A percentile compares a stretch with the other conserved stretches of the same genome.
Conservation (phyloP, 2,113 vertebrate genomes). For the Siphamia tubifer region DNA sequence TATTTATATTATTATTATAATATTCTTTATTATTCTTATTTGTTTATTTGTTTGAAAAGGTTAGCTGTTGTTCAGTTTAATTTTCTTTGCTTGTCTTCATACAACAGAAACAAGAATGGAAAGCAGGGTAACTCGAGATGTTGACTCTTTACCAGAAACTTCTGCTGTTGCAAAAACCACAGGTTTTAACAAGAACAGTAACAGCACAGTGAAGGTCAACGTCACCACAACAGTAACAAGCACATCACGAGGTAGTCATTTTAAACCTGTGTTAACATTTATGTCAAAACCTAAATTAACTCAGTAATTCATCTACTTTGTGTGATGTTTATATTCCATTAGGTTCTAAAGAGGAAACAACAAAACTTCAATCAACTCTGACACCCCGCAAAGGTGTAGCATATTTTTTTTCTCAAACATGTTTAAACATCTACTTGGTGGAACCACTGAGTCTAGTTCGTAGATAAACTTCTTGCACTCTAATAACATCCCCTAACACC, state of each 20-base stretch:
- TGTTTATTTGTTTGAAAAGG: not conserved
- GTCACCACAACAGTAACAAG: not conserved
- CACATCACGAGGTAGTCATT: slow-evolving; percentile 23
- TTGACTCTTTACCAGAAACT: not conserved
- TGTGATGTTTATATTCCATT: not conserved
- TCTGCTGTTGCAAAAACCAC: not conserved
- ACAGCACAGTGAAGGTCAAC: not conserved
- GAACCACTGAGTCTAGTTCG: slow-evolving; percentile 20
- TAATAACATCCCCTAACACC: not conserved
- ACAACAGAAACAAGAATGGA: not conserved
- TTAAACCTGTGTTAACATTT: not conserved
- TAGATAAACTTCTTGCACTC: not conserved
- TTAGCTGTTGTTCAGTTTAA: not conserved
- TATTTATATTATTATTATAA: too few relatives aligned
- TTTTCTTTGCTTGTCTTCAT: not conserved
- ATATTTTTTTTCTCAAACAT: not conserved
- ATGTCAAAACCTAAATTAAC: not conserved
- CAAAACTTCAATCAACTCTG: not conserved
- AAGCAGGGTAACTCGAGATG: slow-evolving; percentile 8
- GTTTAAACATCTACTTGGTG: slow-evolving; percentile 12
- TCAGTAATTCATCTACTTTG: not conserved
- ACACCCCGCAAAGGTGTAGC: slow-evolving; percentile 28
- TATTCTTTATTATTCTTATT: too few relatives aligned
- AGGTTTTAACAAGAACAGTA: not conserved
- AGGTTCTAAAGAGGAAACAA: slow-evolving; percentile 17